phyloP scores from a whole-genome alignment of 2,888 invertebrate species.

The Drosophila sordidula region DNA sequence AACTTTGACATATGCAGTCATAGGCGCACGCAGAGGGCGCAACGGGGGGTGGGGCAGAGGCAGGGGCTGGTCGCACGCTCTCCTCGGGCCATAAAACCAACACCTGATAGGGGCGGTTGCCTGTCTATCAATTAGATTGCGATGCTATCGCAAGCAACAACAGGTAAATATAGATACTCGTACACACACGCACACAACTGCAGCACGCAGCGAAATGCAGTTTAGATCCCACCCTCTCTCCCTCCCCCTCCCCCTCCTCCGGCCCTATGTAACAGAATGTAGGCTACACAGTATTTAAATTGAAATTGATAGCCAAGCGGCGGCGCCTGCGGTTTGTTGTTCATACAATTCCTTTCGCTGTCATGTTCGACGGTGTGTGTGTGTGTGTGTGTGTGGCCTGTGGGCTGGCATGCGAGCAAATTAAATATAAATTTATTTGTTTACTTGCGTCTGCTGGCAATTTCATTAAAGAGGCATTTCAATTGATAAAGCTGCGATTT shows the following conservation, averaged over 20 bases:
- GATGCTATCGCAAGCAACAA: constrained; percentile 43
- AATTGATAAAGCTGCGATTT: constrained; percentile 21
- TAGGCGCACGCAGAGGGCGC: neutral
- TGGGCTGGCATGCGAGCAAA: constrained; percentile 40
- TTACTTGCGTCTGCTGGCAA: constrained; percentile 15
- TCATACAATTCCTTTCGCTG: constrained; percentile 29
- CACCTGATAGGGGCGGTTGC: constrained; percentile 52
- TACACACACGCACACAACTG: neutral
- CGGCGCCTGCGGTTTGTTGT: constrained; percentile 51
- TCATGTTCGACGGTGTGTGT: constrained; percentile 15
- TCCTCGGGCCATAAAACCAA: constrained; percentile 46
- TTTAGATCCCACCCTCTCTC: neutral
- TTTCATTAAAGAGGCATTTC: constrained; percentile 33
- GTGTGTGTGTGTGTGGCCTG: constrained; percentile 30
- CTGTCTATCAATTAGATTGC: constrained; percentile 74
- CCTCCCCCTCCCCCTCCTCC: neutral
- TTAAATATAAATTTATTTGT: constrained; percentile 65
- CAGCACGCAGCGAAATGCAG: constrained; percentile 46
- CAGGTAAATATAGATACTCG: constrained; percentile 42
- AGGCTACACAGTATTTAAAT: constrained; percentile 71
- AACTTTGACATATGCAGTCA: constrained; percentile 77
- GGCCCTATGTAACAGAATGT: constrained; percentile 34
- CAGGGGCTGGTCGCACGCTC: neutral
- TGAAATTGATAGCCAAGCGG: constrained; percentile 70
- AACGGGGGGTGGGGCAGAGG: neutral